Percentiles rank a stretch among this genome's conserved stretches.
phyloP scores from a whole-genome alignment of 2,113 vertebrate genomes.

The Ivindomyrus marchei region DNA sequence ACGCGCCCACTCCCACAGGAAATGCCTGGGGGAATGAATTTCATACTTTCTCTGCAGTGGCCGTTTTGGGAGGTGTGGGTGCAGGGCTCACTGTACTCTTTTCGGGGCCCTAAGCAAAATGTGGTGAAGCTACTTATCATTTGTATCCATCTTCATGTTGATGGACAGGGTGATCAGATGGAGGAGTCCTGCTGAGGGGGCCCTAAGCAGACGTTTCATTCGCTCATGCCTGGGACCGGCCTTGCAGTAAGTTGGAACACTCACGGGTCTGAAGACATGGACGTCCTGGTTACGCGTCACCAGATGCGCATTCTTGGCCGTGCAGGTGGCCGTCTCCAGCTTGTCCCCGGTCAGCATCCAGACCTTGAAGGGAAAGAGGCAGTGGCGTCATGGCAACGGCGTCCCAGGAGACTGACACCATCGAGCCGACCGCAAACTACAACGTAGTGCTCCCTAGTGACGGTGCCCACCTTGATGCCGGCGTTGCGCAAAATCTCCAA shows the following conservation, averaged over 20 bases:
- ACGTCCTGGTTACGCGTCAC: constrained; percentile 94
- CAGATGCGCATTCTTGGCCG: constrained; percentile 92
- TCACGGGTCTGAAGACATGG: constrained; percentile 85
- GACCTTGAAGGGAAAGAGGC: constrained; percentile 61
- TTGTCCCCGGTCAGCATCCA: constrained; percentile 99
- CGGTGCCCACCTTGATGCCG: constrained; percentile 80
- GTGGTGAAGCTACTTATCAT: neutral
- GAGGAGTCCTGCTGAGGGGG: neutral
- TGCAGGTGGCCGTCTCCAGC: constrained; percentile 92
- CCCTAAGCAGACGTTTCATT: neutral
- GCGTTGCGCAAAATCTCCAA: constrained; percentile 91
- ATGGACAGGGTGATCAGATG: neutral
- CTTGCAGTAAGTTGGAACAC: constrained; percentile 30
- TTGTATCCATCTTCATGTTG: neutral
- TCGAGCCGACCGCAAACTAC: neutral
- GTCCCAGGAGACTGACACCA: neutral
- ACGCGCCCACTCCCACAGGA: constrained; percentile 13
- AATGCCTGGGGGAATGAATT: neutral
- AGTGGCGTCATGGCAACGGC: neutral
- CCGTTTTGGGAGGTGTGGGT: too few relatives aligned
- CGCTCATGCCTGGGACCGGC: neutral
- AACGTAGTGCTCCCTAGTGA: neutral
- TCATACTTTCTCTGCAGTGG: neutral
- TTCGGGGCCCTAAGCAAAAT: neutral
- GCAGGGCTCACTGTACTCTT: neutral